Percentiles rank a stretch among this genome's conserved stretches.
phyloP scores from a whole-genome alignment of 2,888 invertebrate species.

The Operophtera brumata region DNA sequence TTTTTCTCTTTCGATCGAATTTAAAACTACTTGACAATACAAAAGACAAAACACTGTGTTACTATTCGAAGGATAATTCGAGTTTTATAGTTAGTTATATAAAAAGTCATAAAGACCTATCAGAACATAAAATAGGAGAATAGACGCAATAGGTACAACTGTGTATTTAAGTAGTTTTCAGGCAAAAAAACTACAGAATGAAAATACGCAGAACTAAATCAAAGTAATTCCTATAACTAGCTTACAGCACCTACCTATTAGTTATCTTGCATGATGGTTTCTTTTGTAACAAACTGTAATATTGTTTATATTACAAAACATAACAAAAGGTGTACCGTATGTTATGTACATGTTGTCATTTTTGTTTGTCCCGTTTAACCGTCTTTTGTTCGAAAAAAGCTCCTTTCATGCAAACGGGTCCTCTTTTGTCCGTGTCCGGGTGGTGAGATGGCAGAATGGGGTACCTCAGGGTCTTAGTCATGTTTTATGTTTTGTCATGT shows the following conservation, averaged over 20 bases:
- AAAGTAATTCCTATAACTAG: slow-evolving; percentile 5
- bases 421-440: slow-evolving; percentile 41
- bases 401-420: slow-evolving; percentile 53
- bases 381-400: slow-evolving; percentile 63
- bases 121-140: too few species aligned
- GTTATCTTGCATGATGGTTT: slow-evolving; percentile 17
- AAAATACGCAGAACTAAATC: neutral
- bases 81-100: too few species aligned
- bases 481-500: slow-evolving; percentile 12
- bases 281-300: too few species aligned
- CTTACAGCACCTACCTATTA: slow-evolving; percentile 16
- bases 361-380: slow-evolving; percentile 63
- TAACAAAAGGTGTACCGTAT: slow-evolving; percentile 39
- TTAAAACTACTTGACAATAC: too few species aligned
- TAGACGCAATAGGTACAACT: too few species aligned
- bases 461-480: slow-evolving; percentile 4
- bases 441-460: slow-evolving; percentile 16
- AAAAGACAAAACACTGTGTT: too few species aligned
- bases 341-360: slow-evolving; percentile 62
- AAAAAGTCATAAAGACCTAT: too few species aligned
- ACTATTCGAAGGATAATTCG: too few species aligned
- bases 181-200: neutral
- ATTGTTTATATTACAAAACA: slow-evolving; percentile 32
- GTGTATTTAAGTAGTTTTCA: neutral
- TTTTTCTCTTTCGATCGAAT: too few species aligned